Percentiles rank a stretch among this genome's conserved stretches.
Conservation (phyloP, 2,113 vertebrate genomes). For the Podilymbus podiceps region DNA sequence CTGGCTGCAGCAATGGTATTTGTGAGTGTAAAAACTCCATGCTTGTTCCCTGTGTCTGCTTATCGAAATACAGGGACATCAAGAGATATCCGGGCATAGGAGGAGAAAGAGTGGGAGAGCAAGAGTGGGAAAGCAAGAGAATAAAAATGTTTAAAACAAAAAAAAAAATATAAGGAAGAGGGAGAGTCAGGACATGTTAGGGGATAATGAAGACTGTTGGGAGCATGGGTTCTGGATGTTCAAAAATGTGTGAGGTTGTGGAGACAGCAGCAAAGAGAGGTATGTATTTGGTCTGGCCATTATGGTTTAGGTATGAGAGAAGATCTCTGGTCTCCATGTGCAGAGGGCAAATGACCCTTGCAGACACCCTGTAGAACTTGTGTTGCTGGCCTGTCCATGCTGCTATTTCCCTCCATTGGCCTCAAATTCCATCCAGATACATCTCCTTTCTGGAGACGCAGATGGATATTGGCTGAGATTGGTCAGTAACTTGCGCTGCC, state of each 20-base stretch:
- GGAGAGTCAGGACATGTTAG: background rate
- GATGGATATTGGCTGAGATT: background rate
- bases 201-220: background rate
- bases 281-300: background rate
- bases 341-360: background rate
- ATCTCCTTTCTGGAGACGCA: background rate
- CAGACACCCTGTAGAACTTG: background rate
- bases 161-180: background rate
- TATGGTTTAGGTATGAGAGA: background rate
- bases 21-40: background rate
- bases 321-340: background rate
- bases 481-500: background rate
- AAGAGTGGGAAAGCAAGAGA: background rate
- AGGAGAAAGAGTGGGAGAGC: background rate
- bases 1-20: background rate
- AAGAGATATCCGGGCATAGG: background rate
- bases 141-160: background rate
- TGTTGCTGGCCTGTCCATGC: background rate
- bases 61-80: accelerated
- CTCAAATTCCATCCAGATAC: background rate
- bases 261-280: background rate
- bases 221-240: background rate
- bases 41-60: background rate
- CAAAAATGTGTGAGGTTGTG: background rate
- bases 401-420: background rate